Evolutionary conservation across 1,140 invertebrate species (phyloP).

Genomic region (Planococcus citri): DNA sequence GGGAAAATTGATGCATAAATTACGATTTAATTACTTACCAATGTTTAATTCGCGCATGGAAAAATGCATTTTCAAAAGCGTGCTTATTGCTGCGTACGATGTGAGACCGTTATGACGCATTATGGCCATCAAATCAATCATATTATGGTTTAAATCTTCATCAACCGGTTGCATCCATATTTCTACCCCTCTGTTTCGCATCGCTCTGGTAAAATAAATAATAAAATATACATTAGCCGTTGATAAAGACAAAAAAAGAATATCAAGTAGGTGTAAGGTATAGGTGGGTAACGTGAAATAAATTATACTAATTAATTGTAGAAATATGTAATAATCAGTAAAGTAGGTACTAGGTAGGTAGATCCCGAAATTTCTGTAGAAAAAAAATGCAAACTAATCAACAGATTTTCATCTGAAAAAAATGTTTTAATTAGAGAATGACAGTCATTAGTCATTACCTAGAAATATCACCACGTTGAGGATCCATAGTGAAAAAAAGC

Average conservation of each 20-base stretch:
- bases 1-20: not conserved
- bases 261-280: too few species aligned
- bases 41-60: not conserved
- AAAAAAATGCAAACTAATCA: too few species aligned
- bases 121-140: slow-evolving; percentile 43
- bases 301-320: too few species aligned
- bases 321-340: too few species aligned
- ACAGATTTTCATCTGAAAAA: too few species aligned
- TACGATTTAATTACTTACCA: not conserved
- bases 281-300: too few species aligned
- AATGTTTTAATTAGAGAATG: too few species aligned
- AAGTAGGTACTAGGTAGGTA: too few species aligned
- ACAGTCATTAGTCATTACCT: too few species aligned
- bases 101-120: slow-evolving; percentile 40
- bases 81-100: not conserved
- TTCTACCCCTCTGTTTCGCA: slow-evolving; percentile 95
- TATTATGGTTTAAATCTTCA: slow-evolving; percentile 31
- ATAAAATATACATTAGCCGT: too few species aligned
- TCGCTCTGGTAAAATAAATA: slow-evolving; percentile 52
- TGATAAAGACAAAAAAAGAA: too few species aligned
- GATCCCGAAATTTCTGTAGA: too few species aligned
- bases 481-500: slow-evolving; percentile 89
- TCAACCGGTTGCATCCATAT: slow-evolving; percentile 53
- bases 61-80: not conserved
- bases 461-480: slow-evolving; percentile 88